Percentiles rank a stretch among this genome's conserved stretches.
Evolutionary conservation across 2,888 invertebrate species (phyloP).

Genomic region (Dicyrtoma fusca): DNA sequence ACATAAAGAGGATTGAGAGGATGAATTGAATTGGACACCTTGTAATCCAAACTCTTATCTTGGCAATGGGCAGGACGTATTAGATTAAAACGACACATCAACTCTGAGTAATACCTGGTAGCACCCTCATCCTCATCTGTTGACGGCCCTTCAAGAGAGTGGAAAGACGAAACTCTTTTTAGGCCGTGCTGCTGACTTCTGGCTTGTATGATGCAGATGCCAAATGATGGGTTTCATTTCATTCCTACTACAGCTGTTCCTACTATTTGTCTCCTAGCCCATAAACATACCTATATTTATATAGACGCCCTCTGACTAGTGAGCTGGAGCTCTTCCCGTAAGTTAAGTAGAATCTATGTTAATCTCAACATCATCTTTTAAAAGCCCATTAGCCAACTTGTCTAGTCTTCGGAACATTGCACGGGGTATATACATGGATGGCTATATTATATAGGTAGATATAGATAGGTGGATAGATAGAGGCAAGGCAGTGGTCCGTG

Average conservation of each 20-base stretch:
- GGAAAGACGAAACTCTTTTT: neutral
- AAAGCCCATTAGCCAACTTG: slow-evolving; percentile 8
- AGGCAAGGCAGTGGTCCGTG: too few relatives aligned
- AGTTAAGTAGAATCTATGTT: slow-evolving; percentile 6
- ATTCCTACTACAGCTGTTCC: slow-evolving; percentile 31
- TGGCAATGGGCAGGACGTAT: slow-evolving; percentile 24
- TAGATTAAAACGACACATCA: slow-evolving; percentile 33
- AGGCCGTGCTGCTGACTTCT: slow-evolving; percentile 5
- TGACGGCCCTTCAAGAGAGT: neutral
- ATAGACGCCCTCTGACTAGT: neutral
- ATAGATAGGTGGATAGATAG: too few relatives aligned
- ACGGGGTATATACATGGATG: too few relatives aligned
- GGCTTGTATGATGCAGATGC: slow-evolving; percentile 27
- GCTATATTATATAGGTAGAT: too few relatives aligned
- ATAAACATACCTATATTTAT: neutral
- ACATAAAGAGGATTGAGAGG: slow-evolving; percentile 31
- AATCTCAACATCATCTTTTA: slow-evolving; percentile 28
- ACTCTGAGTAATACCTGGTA: slow-evolving; percentile 22
- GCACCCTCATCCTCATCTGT: slow-evolving; percentile 11
- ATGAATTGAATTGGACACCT: slow-evolving; percentile 33
- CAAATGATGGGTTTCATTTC: slow-evolving; percentile 37
- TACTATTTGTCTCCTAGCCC: slow-evolving; percentile 20
- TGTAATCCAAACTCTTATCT: slow-evolving; percentile 34
- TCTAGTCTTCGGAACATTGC: neutral
- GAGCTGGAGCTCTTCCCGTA: neutral